Percentiles rank a stretch among this genome's conserved stretches.
Evolutionary conservation across 2,888 invertebrate genomes (phyloP).

Genomic region (Phrixothrix hirtus): DNA sequence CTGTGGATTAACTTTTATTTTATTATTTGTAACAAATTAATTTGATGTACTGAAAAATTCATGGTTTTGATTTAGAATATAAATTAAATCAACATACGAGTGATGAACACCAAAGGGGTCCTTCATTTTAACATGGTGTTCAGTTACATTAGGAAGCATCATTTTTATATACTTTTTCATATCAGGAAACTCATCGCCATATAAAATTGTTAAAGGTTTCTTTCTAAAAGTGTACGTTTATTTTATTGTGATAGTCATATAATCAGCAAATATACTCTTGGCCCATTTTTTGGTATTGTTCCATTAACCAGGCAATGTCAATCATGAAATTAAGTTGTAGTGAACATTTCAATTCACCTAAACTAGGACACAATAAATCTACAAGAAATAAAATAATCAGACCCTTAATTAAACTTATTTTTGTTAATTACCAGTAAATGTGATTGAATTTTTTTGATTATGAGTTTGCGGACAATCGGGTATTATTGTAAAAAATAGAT

Average conservation of each 20-base stretch:
- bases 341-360: constrained; percentile 73
- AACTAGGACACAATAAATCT: constrained; percentile 78
- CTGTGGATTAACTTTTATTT: no score
- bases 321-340: constrained; percentile 94
- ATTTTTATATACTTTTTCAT: constrained; percentile 59
- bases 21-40: no score
- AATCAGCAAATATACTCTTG: constrained; percentile 63
- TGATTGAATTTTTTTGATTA: constrained; percentile 67
- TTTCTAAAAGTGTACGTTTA: constrained; percentile 63
- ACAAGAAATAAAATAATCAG: constrained; percentile 48
- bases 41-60: no score
- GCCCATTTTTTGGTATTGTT: constrained; percentile 80
- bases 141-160: constrained; percentile 64
- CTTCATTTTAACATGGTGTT: constrained; percentile 70
- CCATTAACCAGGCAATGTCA: constrained; percentile 84
- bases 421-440: constrained; percentile 63
- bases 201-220: constrained; percentile 74
- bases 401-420: background rate
- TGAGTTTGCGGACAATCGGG: constrained; percentile 67
- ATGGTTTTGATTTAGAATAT: no score
- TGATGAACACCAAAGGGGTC: constrained; percentile 87
- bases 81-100: constrained; percentile 77
- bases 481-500: constrained; percentile 76
- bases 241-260: no score
- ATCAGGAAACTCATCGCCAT: constrained; percentile 68